A percentile compares a stretch with the other conserved stretches of the same genome.
phyloP scores from a whole-genome alignment of 1,140 invertebrate genomes.

The Eurosta solidaginis region DNA sequence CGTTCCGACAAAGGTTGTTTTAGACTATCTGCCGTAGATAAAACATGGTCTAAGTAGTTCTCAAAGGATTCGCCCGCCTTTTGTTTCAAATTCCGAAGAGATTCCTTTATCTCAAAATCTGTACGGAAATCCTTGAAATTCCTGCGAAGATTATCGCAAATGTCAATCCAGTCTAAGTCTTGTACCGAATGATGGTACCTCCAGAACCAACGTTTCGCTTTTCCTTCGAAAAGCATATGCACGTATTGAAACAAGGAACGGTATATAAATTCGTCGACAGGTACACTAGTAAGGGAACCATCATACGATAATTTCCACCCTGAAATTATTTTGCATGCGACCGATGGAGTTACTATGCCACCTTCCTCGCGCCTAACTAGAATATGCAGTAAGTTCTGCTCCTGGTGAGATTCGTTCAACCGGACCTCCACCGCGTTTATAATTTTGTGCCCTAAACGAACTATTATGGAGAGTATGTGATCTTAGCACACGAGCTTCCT shows the following conservation, averaged over 20 bases:
- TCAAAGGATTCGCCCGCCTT: neutral
- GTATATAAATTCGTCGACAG: neutral
- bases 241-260: neutral
- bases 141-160: neutral
- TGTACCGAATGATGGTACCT: neutral
- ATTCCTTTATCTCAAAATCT: no score
- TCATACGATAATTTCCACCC: neutral
- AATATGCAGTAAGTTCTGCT: no score
- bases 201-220: neutral
- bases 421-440: no score
- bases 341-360: no score
- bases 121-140: neutral
- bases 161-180: neutral
- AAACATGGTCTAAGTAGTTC: neutral
- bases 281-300: neutral
- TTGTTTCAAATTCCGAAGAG: neutral
- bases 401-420: no score
- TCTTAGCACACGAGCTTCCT: no score
- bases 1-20: neutral
- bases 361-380: no score
- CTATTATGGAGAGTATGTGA: no score
- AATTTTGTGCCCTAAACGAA: no score
- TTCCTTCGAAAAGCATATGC: no score
- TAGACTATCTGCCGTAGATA: neutral
- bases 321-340: no score